A percentile compares a stretch with the other conserved stretches of the same genome.
These are phyloP conservation scores for Silvanus unidentatus DNA, from an alignment of 2,888 invertebrate species.

Conservation along the genomic window DNA sequence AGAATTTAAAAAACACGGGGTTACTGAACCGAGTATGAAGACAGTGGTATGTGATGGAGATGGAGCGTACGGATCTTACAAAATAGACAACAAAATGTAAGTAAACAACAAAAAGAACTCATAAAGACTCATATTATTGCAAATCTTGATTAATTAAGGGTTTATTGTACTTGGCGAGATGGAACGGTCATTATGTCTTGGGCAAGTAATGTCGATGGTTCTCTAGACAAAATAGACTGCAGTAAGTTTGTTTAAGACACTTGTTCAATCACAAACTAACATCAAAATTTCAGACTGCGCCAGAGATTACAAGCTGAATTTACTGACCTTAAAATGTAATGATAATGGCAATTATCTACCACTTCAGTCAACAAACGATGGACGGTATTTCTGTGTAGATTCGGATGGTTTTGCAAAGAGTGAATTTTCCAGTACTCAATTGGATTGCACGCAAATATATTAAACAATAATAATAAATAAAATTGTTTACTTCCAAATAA, in stretches of 20 bases:
- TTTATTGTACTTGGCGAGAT: conserved; percentile 57
- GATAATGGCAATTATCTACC: conserved; percentile 55
- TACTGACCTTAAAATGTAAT: conserved; percentile 49
- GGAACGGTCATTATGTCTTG: conserved; percentile 53
- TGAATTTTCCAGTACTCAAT: conserved; percentile 2
- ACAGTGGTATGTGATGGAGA: conserved; percentile 58
- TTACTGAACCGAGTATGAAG: conserved; percentile 50
- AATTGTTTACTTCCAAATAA: too few relatives aligned
- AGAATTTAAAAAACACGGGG: conserved; percentile 57
- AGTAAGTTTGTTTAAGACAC: conserved; percentile 48
- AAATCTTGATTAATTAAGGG: conserved; percentile 44
- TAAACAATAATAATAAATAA: too few relatives aligned
- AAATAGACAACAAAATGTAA: conserved; percentile 53
- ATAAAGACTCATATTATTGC: neutral
- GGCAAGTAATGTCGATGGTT: conserved; percentile 44
- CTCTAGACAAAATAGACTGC: conserved; percentile 49
- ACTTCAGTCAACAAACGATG: conserved; percentile 49
- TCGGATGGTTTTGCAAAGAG: conserved; percentile 52
- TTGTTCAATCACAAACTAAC: neutral
- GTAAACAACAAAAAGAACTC: conserved; percentile 26
- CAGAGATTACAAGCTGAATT: conserved; percentile 53
- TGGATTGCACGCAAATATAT: conserved; percentile 6
- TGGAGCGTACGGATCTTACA: conserved; percentile 57
- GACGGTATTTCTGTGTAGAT: conserved; percentile 55
- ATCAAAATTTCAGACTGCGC: conserved; percentile 48